These are phyloP conservation scores for Brachymystax lenok DNA, from an alignment of 2,797 vertebrate species.

Conservation along the genomic window DNA sequence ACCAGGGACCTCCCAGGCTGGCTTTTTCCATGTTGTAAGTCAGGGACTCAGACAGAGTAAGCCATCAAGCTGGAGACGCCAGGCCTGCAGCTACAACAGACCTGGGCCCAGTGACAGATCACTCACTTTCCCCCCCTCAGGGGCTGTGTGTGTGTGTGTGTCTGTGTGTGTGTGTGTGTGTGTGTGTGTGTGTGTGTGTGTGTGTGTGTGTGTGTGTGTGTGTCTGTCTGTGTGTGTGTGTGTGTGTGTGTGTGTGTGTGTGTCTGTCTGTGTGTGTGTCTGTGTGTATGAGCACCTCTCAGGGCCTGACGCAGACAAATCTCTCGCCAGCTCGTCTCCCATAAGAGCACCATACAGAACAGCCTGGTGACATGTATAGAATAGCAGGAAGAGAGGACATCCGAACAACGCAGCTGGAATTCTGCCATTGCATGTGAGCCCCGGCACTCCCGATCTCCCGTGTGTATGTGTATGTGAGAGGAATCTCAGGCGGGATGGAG, in stretches of 20 bases:
- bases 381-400: slow-evolving; percentile 73
- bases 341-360: slow-evolving; percentile 47
- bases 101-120: slow-evolving; percentile 43
- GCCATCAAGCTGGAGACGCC: slow-evolving; percentile 50
- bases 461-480: slow-evolving; percentile 21
- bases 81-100: slow-evolving; percentile 32
- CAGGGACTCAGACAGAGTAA: slow-evolving; percentile 41
- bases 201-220: slow-evolving; percentile 23
- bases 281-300: slow-evolving; percentile 14
- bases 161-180: slow-evolving; percentile 21
- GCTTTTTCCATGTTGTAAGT: slow-evolving; percentile 64
- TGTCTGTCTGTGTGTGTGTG: slow-evolving; percentile 6
- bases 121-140: slow-evolving; percentile 47
- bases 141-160: slow-evolving; percentile 25
- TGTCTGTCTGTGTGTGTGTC: slow-evolving; percentile 5
- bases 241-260: slow-evolving; percentile 8
- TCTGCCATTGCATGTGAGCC: slow-evolving; percentile 55
- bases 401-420: slow-evolving; percentile 57
- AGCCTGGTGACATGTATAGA: slow-evolving; percentile 71
- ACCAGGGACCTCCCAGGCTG: slow-evolving; percentile 57
- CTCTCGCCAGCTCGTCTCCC: slow-evolving; percentile 59
- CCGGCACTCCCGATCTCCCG: slow-evolving; percentile 42
- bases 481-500: slow-evolving; percentile 7
- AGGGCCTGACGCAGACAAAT: slow-evolving; percentile 58
- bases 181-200: slow-evolving; percentile 24